Conservation (phyloP, 2,888 invertebrate genomes). For the Hyposoter didymator region DNA sequence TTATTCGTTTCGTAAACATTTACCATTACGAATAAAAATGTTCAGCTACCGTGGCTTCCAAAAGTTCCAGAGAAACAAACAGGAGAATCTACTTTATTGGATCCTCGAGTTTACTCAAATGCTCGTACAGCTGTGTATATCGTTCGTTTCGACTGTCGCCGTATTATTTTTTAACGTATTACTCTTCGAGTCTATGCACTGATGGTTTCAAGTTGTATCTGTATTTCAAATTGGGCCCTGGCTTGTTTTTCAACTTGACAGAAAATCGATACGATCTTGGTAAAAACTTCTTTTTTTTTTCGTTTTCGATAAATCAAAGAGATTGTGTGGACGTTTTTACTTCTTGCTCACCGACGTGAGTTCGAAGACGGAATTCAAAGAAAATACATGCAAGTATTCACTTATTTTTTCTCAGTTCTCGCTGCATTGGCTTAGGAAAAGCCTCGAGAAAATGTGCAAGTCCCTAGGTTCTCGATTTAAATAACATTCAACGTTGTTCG, state of each 20-base stretch:
- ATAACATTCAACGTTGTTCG: not conserved
- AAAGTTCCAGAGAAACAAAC: not conserved
- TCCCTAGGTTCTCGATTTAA: not conserved
- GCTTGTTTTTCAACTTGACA: not conserved
- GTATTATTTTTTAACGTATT: not conserved
- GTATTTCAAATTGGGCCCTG: not conserved
- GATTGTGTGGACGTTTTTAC: not conserved
- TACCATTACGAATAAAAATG: not conserved
- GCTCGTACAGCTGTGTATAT: slow-evolving; percentile 61
- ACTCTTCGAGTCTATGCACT: not conserved
- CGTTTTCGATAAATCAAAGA: too few species aligned
- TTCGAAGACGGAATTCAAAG: not conserved
- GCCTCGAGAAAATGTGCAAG: not conserved
- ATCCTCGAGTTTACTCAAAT: slow-evolving; percentile 64
- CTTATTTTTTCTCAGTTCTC: not conserved
- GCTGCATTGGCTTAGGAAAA: not conserved
- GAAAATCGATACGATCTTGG: not conserved
- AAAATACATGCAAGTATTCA: not conserved
- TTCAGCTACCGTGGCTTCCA: not conserved
- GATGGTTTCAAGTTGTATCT: not conserved
- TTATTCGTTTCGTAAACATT: not conserved
- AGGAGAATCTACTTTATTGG: slow-evolving; percentile 37
- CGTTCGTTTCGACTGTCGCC: slow-evolving; percentile 2
- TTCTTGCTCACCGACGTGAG: not conserved
- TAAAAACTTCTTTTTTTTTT: not conserved